Percentiles rank a stretch among this genome's conserved stretches.
Conservation (phyloP, 2,888 invertebrate species). For the Synanthedon myopaeformis region DNA sequence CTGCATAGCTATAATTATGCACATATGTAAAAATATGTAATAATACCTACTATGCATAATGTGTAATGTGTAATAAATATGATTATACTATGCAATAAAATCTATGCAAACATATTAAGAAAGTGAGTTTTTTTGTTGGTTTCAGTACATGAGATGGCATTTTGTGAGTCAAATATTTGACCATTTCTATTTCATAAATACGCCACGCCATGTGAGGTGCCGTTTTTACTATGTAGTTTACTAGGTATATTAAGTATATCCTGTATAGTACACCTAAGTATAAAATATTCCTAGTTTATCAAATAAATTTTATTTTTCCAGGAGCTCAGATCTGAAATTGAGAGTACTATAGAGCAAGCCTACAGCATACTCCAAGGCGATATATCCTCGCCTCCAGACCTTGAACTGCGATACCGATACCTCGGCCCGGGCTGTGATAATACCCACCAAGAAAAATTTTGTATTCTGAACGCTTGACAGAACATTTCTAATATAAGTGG, state of each 20-base stretch:
- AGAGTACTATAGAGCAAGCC: slow-evolving; percentile 62
- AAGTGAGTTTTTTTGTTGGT: no score
- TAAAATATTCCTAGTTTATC: not conserved
- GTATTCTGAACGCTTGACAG: slow-evolving; percentile 39
- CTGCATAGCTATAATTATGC: no score
- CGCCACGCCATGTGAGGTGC: no score
- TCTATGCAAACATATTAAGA: no score
- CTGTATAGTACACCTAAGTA: not conserved
- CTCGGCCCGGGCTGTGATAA: slow-evolving; percentile 58
- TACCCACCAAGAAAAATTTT: slow-evolving; percentile 53
- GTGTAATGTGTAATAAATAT: no score
- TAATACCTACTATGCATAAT: no score
- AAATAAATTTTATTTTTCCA: slow-evolving; percentile 19
- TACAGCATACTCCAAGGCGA: slow-evolving; percentile 66
- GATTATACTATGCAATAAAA: no score
- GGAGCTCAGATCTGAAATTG: slow-evolving; percentile 59
- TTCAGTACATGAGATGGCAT: no score
- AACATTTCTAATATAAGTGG: not conserved
- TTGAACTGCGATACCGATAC: slow-evolving; percentile 50
- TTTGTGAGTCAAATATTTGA: no score
- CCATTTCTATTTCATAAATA: no score
- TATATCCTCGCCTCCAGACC: slow-evolving; percentile 61
- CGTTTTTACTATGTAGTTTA: not conserved
- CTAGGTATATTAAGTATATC: not conserved
- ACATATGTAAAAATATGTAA: no score